Evolutionary conservation across 2,797 vertebrate genomes (phyloP).

Genomic region (Merluccius polli): DNA sequence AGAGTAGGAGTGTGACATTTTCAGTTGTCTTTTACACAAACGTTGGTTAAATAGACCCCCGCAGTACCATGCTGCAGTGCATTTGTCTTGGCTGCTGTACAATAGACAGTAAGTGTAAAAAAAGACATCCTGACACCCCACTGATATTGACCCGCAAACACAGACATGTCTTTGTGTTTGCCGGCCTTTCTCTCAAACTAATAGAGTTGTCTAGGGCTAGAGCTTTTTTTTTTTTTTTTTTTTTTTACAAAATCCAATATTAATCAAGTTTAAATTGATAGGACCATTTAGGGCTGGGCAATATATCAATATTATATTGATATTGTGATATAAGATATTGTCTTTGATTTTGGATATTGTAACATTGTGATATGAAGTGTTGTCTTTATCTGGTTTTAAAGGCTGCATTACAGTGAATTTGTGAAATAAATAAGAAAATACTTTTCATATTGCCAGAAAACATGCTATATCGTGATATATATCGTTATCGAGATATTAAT

Average conservation of each 20-base stretch:
- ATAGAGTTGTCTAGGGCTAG: constrained; percentile 1
- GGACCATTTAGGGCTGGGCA: too few species aligned
- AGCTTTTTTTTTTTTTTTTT: too few species aligned
- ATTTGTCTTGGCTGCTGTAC: constrained; percentile 52
- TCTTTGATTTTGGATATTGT: too few species aligned
- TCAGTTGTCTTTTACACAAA: constrained; percentile 61
- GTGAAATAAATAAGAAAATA: too few species aligned
- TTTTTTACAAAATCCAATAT: background rate
- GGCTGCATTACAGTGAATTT: too few species aligned
- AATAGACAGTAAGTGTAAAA: constrained; percentile 31
- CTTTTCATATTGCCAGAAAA: too few species aligned
- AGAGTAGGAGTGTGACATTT: constrained; percentile 58
- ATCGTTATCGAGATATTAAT: too few species aligned
- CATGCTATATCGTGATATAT: too few species aligned
- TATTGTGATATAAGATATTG: too few species aligned
- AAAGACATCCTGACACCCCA: constrained; percentile 23
- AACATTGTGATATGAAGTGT: too few species aligned
- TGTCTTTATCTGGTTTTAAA: too few species aligned
- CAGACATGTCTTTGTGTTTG: constrained; percentile 18
- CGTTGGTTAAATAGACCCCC: constrained; percentile 48
- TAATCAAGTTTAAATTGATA: constrained; percentile 5
- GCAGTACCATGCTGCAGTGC: constrained; percentile 46
- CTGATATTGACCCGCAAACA: constrained; percentile 35
- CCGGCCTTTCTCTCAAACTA: background rate
- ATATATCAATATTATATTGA: too few species aligned